These are phyloP conservation scores for Vultur gryphus DNA, from an alignment of 2,797 vertebrate species.

Conservation along the genomic window DNA sequence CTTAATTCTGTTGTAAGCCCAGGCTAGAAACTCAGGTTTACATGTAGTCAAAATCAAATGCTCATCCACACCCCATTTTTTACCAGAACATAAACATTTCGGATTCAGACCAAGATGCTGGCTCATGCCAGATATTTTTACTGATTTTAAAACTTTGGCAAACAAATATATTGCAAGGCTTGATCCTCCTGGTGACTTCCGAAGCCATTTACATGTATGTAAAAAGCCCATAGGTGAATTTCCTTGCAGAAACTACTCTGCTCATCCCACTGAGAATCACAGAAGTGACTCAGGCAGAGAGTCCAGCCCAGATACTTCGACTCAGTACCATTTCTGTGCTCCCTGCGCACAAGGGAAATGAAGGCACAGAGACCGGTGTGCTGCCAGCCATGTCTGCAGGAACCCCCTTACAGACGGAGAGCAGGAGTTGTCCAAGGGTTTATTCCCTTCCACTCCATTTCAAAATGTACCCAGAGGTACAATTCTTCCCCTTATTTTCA, in stretches of 20 bases:
- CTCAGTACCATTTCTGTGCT: background rate
- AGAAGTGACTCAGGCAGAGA: background rate
- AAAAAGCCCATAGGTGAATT: background rate
- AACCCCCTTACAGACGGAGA: background rate
- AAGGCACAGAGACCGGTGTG: background rate
- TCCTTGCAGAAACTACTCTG: background rate
- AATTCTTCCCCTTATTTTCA: background rate
- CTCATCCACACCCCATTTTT: background rate
- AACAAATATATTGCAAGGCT: background rate
- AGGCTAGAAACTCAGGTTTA: background rate
- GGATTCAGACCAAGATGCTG: background rate
- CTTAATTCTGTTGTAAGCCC: background rate
- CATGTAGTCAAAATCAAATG: background rate
- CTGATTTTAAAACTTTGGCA: background rate
- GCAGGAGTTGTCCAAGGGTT: background rate
- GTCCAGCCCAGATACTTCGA: background rate
- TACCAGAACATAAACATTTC: background rate
- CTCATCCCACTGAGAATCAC: background rate
- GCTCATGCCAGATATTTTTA: background rate
- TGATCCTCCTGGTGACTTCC: background rate
- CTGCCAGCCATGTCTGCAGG: background rate
- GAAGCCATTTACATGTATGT: background rate
- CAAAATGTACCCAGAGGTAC: background rate
- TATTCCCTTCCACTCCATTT: background rate
- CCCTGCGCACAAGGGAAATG: fast-evolving